phyloP scores from a whole-genome alignment of 2,113 vertebrate species.

The Catagonus wagneri region DNA sequence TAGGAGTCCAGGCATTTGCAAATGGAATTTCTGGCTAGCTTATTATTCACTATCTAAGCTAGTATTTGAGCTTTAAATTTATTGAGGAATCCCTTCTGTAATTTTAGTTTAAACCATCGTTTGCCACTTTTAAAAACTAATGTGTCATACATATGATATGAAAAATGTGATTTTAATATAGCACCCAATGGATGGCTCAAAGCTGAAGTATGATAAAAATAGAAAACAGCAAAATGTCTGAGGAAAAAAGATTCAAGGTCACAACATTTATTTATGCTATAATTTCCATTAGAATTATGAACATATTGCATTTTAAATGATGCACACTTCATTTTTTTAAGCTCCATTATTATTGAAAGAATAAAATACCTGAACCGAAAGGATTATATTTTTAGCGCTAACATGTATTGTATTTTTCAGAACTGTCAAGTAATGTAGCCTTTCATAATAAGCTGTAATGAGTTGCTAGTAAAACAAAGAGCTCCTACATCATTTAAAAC shows the following conservation, averaged over 20 bases:
- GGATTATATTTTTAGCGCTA: slow-evolving; percentile 38
- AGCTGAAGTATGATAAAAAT: slow-evolving; percentile 38
- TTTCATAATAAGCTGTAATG: slow-evolving; percentile 71
- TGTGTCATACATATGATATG: slow-evolving; percentile 22
- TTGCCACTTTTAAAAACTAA: slow-evolving; percentile 67
- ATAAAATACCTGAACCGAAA: slow-evolving; percentile 40
- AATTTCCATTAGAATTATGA: slow-evolving; percentile 62
- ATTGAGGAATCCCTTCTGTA: slow-evolving; percentile 66
- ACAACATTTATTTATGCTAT: slow-evolving; percentile 49
- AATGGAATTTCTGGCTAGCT: slow-evolving; percentile 81
- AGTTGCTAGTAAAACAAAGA: slow-evolving; percentile 64
- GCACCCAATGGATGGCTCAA: slow-evolving; percentile 42
- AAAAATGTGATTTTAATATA: slow-evolving; percentile 4
- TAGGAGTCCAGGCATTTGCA: slow-evolving; percentile 72
- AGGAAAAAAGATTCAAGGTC: slow-evolving; percentile 50
- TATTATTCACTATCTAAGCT: slow-evolving; percentile 59
- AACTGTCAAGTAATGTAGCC: slow-evolving; percentile 40
- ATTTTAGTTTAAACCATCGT: slow-evolving; percentile 71
- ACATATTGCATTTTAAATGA: neutral
- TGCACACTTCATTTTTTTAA: neutral
- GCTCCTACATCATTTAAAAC: slow-evolving; percentile 64
- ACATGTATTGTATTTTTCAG: slow-evolving; percentile 14
- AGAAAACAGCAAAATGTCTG: slow-evolving; percentile 32
- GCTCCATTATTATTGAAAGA: neutral
- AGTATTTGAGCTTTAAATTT: slow-evolving; percentile 75